Evolutionary conservation across 2,888 invertebrate species (phyloP).

Genomic region (Tetragonisca angustula): DNA sequence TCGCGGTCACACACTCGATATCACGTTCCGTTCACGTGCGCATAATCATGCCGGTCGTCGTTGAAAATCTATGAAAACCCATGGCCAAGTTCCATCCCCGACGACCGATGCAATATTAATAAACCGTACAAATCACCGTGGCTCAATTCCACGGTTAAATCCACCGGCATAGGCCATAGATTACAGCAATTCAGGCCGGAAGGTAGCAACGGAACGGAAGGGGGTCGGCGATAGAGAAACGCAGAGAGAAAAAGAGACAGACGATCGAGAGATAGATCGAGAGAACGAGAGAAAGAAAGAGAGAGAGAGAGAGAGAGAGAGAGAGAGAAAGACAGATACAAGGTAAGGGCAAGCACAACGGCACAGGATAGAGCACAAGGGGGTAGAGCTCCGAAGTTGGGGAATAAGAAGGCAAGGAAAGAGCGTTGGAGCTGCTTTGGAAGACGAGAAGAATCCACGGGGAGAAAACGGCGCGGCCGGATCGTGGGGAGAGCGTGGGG

Average conservation of each 20-base stretch:
- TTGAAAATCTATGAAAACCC: slow-evolving; percentile 62
- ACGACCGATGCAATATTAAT: slow-evolving; percentile 64
- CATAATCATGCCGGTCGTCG: slow-evolving; percentile 43
- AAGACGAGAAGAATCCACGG: slow-evolving; percentile 73
- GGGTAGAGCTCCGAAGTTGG: slow-evolving; percentile 21
- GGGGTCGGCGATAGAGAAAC: not conserved
- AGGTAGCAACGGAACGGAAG: slow-evolving; percentile 39
- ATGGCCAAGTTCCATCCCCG: slow-evolving; percentile 49
- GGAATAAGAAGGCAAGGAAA: slow-evolving; percentile 63
- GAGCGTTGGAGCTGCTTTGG: slow-evolving; percentile 62
- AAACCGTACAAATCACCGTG: slow-evolving; percentile 67
- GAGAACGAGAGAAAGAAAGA: too few species aligned
- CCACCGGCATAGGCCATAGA: slow-evolving; percentile 65
- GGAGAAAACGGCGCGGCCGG: slow-evolving; percentile 60
- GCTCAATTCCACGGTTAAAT: slow-evolving; percentile 70
- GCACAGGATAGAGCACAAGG: slow-evolving; percentile 14
- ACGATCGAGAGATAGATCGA: not conserved
- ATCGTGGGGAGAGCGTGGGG: slow-evolving; percentile 51
- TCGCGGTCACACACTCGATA: slow-evolving; percentile 5
- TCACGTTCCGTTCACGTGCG: slow-evolving; percentile 13
- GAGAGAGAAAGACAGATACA: not conserved
- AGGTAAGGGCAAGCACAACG: not conserved
- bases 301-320: too few species aligned
- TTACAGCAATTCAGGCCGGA: slow-evolving; percentile 69
- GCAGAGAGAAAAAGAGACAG: slow-evolving; percentile 10